Evolutionary conservation across 2,888 invertebrate species (phyloP).

Genomic region (Antheraea yamamai): DNA sequence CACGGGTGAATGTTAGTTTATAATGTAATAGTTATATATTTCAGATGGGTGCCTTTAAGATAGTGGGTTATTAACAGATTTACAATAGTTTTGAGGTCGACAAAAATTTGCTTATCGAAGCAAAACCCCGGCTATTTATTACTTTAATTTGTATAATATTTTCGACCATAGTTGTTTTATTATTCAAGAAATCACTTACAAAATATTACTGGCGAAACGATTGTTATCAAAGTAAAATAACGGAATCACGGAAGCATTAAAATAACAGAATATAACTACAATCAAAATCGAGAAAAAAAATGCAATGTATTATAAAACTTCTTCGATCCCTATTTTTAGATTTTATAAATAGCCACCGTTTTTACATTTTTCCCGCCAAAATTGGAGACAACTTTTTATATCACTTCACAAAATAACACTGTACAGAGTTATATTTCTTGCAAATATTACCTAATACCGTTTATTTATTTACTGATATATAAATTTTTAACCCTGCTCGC

Average conservation of each 20-base stretch:
- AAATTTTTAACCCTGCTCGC: no score
- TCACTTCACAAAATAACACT: neutral
- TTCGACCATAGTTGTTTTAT: neutral
- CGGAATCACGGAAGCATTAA: neutral
- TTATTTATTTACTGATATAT: no score
- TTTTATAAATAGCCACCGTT: neutral
- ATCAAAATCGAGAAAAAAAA: no score
- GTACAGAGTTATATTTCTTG: neutral
- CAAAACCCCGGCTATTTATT: neutral
- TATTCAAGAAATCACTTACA: slow-evolving; percentile 11
- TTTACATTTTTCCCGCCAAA: neutral
- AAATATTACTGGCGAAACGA: neutral
- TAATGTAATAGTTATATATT: neutral
- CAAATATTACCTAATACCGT: neutral
- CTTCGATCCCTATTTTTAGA: neutral
- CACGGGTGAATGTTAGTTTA: neutral
- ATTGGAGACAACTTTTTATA: neutral
- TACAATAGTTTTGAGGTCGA: neutral
- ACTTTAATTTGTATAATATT: neutral
- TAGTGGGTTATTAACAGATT: neutral
- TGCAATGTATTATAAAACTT: neutral
- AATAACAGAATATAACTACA: neutral
- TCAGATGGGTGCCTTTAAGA: neutral
- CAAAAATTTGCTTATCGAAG: neutral
- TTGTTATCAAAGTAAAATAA: neutral